Evolutionary conservation across 2,888 invertebrate genomes (phyloP).

Genomic region (Amiota mariae): DNA sequence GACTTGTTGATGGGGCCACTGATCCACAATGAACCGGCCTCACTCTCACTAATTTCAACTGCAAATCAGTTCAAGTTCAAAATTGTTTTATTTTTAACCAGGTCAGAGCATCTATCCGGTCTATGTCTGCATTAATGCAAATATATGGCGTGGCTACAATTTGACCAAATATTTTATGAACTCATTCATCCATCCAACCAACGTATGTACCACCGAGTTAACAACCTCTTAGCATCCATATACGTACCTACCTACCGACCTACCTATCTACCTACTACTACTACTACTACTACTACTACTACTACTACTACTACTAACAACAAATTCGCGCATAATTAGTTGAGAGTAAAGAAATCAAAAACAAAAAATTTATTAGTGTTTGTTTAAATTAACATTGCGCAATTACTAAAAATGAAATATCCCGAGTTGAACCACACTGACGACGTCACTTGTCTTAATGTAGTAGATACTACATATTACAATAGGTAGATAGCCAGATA

Average conservation of each 20-base stretch:
- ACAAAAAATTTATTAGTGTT: not conserved
- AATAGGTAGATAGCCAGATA: no score
- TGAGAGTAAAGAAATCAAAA: not conserved
- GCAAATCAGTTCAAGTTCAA: constrained; percentile 63
- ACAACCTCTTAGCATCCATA: not conserved
- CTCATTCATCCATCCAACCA: not conserved
- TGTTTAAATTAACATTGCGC: constrained; percentile 13
- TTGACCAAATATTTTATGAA: not conserved
- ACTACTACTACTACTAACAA: not conserved
- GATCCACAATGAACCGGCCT: constrained; percentile 30
- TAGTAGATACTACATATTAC: no score
- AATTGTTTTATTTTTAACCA: constrained; percentile 50
- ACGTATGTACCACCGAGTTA: not conserved
- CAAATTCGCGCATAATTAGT: not conserved
- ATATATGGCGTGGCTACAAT: not conserved
- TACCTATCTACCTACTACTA: no score
- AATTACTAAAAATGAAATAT: not conserved
- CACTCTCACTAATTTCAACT: constrained; percentile 9
- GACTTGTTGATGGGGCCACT: no score
- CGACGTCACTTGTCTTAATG: no score
- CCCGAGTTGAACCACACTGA: not conserved
- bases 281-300: no score
- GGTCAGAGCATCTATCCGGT: constrained; percentile 46
- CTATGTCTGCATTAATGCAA: not conserved
- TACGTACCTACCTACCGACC: not conserved